These are phyloP conservation scores for Conopomorpha cramerella DNA, from an alignment of 1,140 invertebrate genomes.

Conservation along the genomic window DNA sequence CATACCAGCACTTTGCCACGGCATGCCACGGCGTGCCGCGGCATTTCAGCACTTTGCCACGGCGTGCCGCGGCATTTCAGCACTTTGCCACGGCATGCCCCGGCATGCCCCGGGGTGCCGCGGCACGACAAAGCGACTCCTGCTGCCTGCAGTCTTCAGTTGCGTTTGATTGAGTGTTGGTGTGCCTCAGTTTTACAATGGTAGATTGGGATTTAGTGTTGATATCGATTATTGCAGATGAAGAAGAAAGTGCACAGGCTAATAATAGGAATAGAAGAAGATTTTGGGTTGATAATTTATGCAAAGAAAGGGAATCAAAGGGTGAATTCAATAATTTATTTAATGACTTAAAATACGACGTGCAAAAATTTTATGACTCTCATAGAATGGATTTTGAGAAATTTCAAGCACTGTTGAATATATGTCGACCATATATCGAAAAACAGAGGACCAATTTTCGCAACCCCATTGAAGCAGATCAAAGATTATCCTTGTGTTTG, in stretches of 20 bases:
- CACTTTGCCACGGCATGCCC: background rate
- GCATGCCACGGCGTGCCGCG: constrained; percentile 1
- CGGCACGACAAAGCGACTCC: background rate
- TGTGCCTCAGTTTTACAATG: constrained; percentile 1
- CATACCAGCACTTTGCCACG: constrained; percentile 2
- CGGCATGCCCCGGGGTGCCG: background rate
- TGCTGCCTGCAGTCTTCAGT: constrained; percentile 3
- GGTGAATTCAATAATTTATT: background rate
- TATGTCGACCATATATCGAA: constrained; percentile 1
- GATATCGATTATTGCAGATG: background rate
- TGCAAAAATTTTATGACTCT: constrained; percentile 1
- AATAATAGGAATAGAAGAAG: background rate
- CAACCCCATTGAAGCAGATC: background rate
- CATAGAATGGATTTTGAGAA: constrained; percentile 3
- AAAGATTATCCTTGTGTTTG: no score
- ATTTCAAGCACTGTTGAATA: constrained; percentile 1
- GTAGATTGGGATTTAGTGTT: background rate
- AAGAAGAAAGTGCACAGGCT: background rate
- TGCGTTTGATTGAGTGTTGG: constrained; percentile 2
- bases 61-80: background rate
- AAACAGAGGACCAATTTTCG: constrained; percentile 1
- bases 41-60: no score
- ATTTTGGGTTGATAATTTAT: background rate
- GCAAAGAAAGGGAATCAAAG: background rate
- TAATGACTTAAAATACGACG: constrained; percentile 1